phyloP scores from a whole-genome alignment of 2,113 vertebrate genomes.

The Trichomycterus rosablanca region DNA sequence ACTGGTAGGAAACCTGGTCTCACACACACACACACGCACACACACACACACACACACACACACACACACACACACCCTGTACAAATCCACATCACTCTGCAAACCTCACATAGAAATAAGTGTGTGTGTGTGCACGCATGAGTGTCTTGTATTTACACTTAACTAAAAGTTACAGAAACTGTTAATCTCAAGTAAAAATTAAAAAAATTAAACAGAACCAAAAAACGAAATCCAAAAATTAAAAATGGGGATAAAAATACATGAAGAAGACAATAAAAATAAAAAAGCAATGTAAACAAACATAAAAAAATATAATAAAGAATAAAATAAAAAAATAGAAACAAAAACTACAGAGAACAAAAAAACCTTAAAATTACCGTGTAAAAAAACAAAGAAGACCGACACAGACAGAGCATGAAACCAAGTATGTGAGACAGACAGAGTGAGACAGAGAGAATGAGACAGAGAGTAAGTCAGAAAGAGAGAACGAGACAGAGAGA shows the following conservation, averaged over 20 bases:
- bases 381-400: no score
- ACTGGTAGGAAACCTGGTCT: background rate
- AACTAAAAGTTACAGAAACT: no score
- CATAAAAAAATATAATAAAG: no score
- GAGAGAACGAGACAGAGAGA: conserved; percentile 48
- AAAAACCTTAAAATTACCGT: no score
- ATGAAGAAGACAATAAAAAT: no score
- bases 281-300: no score
- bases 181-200: no score
- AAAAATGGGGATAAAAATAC: no score
- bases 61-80: conserved; percentile 31
- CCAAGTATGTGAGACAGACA: background rate
- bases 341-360: no score
- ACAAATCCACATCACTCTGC: no score
- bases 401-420: no score
- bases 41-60: conserved; percentile 21
- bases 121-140: conserved; percentile 25
- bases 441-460: background rate
- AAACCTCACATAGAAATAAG: background rate
- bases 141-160: conserved; percentile 5
- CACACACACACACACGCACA: conserved; percentile 23
- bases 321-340: no score
- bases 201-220: background rate
- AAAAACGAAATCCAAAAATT: background rate
- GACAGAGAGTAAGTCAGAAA: background rate